phyloP scores from a whole-genome alignment of 2,797 vertebrate genomes.

The Nasua narica region DNA sequence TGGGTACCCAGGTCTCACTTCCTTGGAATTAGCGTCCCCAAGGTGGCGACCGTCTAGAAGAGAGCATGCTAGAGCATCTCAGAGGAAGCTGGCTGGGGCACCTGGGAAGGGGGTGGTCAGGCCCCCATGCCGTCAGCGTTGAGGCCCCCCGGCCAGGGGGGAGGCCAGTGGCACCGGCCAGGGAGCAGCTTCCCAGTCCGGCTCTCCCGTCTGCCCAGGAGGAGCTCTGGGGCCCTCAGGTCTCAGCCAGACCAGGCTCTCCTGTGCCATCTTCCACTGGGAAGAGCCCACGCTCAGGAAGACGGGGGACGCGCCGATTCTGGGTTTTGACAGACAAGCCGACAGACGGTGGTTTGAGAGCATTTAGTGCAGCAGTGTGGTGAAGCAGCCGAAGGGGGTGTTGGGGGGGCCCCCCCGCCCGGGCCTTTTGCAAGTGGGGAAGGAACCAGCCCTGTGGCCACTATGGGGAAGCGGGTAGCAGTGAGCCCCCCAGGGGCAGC shows the following conservation, averaged over 20 bases:
- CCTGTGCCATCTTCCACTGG: accelerated
- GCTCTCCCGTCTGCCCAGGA: neutral
- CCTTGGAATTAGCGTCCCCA: neutral
- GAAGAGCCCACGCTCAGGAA: neutral
- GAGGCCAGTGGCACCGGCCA: no score
- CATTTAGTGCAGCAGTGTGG: neutral
- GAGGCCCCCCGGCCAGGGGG: neutral
- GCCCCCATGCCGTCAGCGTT: accelerated
- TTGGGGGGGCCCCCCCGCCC: accelerated
- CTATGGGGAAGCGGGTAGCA: neutral
- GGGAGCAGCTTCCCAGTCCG: neutral
- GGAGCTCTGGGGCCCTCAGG: neutral
- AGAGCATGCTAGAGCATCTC: neutral
- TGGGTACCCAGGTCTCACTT: conserved; percentile 58
- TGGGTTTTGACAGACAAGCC: neutral
- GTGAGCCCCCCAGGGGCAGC: neutral
- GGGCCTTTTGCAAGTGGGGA: neutral
- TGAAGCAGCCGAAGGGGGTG: neutral
- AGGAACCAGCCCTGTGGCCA: neutral
- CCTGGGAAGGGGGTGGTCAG: neutral
- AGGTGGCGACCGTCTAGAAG: neutral
- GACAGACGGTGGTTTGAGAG: neutral
- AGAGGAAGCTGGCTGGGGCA: neutral
- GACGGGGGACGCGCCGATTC: accelerated
- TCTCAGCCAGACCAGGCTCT: accelerated